Evolutionary conservation across 2,888 invertebrate species (phyloP).

Genomic region (Rhingia rostrata): DNA sequence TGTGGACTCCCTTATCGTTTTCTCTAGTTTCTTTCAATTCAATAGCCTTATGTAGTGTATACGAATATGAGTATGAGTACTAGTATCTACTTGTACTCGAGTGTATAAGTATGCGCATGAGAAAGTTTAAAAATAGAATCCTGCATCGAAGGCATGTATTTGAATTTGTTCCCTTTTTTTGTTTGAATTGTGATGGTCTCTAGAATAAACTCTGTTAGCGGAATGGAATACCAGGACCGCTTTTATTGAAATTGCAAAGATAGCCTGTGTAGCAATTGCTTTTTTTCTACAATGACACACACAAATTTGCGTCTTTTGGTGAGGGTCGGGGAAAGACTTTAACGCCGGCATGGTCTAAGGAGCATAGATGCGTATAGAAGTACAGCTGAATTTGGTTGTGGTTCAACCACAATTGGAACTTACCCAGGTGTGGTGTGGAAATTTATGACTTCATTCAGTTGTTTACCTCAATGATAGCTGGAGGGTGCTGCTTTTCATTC

Average conservation of each 20-base stretch:
- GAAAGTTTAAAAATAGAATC: slow-evolving; percentile 58
- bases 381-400: slow-evolving; percentile 33
- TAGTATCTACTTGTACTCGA: slow-evolving; percentile 4
- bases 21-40: slow-evolving; percentile 13
- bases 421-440: slow-evolving; percentile 36
- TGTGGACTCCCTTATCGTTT: slow-evolving; percentile 26
- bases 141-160: slow-evolving; percentile 44
- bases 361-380: neutral
- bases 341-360: neutral
- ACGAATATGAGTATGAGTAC: slow-evolving; percentile 20
- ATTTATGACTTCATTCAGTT: slow-evolving; percentile 59
- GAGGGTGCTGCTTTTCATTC: too few species aligned
- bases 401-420: slow-evolving; percentile 32
- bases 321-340: neutral
- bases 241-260: slow-evolving; percentile 51
- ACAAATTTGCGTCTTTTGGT: slow-evolving; percentile 15
- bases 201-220: slow-evolving; percentile 41
- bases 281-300: slow-evolving; percentile 22
- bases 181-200: neutral
- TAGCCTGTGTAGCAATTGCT: slow-evolving; percentile 46
- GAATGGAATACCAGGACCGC: slow-evolving; percentile 45
- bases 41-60: slow-evolving; percentile 17
- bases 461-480: slow-evolving; percentile 56
- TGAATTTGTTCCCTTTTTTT: slow-evolving; percentile 22
- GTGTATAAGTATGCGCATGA: slow-evolving; percentile 27